Percentiles rank a stretch among this genome's conserved stretches.
These are phyloP conservation scores for Notarius lentiginosus DNA, from an alignment of 2,113 vertebrate genomes.

Conservation along the genomic window DNA sequence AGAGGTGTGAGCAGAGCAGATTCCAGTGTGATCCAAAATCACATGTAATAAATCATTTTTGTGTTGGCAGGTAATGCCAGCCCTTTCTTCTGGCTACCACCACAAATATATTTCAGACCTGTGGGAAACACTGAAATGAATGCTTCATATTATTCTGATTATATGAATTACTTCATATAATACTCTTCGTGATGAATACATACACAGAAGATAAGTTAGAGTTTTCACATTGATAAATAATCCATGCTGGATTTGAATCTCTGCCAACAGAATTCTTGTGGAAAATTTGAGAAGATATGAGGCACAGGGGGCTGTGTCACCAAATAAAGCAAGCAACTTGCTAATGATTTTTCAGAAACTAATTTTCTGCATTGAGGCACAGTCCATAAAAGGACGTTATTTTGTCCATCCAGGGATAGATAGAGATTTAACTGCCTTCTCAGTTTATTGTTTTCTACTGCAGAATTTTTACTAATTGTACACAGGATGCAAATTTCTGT, in stretches of 20 bases:
- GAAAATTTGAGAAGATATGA: conserved; percentile 57
- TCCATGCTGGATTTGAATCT: conserved; percentile 52
- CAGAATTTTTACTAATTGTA: conserved; percentile 58
- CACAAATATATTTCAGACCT: too few species aligned
- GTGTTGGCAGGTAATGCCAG: too few species aligned
- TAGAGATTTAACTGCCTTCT: conserved; percentile 79
- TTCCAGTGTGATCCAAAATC: too few species aligned
- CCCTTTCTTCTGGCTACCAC: too few species aligned
- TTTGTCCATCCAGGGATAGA: conserved; percentile 67
- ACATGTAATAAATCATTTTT: too few species aligned
- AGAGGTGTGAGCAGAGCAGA: too few species aligned
- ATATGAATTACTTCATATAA: neutral
- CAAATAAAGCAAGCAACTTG: conserved; percentile 70
- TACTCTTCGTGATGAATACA: neutral
- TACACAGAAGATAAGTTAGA: conserved; percentile 10
- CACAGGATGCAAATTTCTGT: conserved; percentile 58
- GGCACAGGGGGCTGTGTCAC: conserved; percentile 67
- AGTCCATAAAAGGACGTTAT: conserved; percentile 72
- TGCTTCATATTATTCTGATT: neutral
- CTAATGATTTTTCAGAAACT: conserved; percentile 79
- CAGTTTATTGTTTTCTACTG: conserved; percentile 68
- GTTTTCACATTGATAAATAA: conserved; percentile 42
- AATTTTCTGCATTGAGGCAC: conserved; percentile 71
- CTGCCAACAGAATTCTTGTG: conserved; percentile 53
- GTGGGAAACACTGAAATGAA: neutral